phyloP scores from a whole-genome alignment of 2,888 invertebrate genomes.

The Caenorhabditis imperialis region DNA sequence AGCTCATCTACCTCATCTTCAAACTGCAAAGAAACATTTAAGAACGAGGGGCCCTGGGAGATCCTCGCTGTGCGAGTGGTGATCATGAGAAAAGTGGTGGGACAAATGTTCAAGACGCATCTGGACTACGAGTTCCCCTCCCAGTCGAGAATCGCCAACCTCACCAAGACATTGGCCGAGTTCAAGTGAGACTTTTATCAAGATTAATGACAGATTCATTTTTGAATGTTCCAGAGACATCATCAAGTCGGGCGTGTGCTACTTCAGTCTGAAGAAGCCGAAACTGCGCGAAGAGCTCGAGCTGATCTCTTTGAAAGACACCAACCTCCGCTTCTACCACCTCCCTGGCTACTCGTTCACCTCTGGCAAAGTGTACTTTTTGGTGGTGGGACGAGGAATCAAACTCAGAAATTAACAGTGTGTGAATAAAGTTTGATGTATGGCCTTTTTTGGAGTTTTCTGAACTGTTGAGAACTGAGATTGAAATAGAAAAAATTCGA shows the following conservation, averaged over 20 bases:
- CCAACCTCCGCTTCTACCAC: slow-evolving; percentile 44
- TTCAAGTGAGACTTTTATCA: slow-evolving; percentile 4
- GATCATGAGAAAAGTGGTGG: slow-evolving; percentile 6
- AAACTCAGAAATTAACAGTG: too few species aligned
- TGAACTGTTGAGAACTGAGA: too few species aligned
- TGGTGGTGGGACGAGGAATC: slow-evolving; percentile 5
- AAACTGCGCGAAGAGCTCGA: slow-evolving; percentile 3
- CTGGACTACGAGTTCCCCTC: slow-evolving; percentile 36
- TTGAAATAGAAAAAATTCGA: too few species aligned
- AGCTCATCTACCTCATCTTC: not conserved
- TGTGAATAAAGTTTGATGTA: too few species aligned
- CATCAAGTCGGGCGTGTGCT: slow-evolving; percentile 2
- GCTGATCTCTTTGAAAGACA: slow-evolving; percentile 29
- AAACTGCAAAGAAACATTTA: not conserved
- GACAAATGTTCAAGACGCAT: slow-evolving; percentile 12
- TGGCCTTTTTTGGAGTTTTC: too few species aligned
- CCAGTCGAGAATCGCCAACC: slow-evolving; percentile 27
- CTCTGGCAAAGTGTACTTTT: slow-evolving; percentile 11
- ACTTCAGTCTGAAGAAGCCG: slow-evolving; percentile 27
- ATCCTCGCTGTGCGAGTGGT: slow-evolving; percentile 18
- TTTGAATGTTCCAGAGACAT: slow-evolving; percentile 10
- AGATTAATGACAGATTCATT: not conserved
- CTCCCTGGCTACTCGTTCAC: slow-evolving; percentile 15
- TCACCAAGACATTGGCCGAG: not conserved
- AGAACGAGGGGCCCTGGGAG: slow-evolving; percentile 36